Conservation (phyloP, 2,797 vertebrate genomes). For the Pteronotus mesoamericanus region DNA sequence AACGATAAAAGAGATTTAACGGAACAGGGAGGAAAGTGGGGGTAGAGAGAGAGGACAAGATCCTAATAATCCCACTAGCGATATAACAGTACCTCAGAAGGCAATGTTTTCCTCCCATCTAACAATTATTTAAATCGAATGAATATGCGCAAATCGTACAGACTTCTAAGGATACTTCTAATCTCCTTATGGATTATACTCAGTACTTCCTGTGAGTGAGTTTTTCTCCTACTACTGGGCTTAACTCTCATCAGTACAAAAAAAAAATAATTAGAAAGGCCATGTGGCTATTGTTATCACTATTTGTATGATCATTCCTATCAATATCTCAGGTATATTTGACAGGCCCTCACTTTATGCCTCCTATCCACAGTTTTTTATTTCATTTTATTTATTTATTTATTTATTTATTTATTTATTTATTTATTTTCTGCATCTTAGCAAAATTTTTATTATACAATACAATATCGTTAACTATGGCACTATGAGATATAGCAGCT, state of each 20-base stretch:
- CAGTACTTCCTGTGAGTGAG: neutral
- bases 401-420: too few species aligned
- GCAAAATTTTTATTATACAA: too few species aligned
- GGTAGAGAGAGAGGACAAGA: neutral
- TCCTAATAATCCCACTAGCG: neutral
- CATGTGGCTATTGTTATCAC: neutral
- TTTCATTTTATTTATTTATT: too few species aligned
- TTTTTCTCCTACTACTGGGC: neutral
- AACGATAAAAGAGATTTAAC: neutral
- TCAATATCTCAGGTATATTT: neutral
- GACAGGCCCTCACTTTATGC: neutral
- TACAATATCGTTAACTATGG: too few species aligned
- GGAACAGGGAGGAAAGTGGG: neutral
- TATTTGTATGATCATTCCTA: constrained; percentile 25
- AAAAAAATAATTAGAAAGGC: neutral
- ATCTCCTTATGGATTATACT: neutral
- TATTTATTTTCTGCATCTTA: too few species aligned
- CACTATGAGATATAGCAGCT: too few species aligned
- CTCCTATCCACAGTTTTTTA: neutral
- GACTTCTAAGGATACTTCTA: neutral
- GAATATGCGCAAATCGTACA: constrained; percentile 18
- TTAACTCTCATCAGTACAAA: constrained; percentile 6
- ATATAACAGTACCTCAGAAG: neutral
- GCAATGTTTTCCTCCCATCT: neutral
- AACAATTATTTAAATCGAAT: constrained; percentile 36